A percentile compares a stretch with the other conserved stretches of the same genome.
Evolutionary conservation across 2,113 vertebrate species (phyloP).

Genomic region (Desmodus rotundus): DNA sequence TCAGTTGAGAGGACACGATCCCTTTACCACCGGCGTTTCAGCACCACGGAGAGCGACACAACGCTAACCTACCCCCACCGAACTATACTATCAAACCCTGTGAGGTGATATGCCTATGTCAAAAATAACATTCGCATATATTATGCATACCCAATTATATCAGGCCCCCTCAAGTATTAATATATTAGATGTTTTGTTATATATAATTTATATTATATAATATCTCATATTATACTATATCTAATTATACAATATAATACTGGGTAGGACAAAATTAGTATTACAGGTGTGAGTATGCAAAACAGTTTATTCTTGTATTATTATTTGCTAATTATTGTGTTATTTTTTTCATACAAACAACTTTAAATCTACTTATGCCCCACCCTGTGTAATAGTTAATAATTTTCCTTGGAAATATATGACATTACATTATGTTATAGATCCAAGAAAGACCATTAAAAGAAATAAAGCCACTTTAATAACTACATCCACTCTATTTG

Average conservation of each 20-base stretch:
- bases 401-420: background rate
- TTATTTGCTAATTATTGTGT: background rate
- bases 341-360: background rate
- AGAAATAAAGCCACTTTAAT: background rate
- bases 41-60: constrained; percentile 57
- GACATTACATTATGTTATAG: background rate
- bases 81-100: background rate
- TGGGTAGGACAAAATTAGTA: background rate
- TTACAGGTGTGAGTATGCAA: background rate
- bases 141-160: background rate
- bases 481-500: background rate
- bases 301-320: background rate
- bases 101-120: background rate
- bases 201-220: background rate
- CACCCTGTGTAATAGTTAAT: background rate
- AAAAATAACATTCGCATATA: background rate
- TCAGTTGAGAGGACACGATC: background rate
- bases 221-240: background rate
- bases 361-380: background rate
- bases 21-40: background rate
- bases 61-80: background rate
- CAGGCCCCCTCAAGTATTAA: background rate
- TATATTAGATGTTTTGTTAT: background rate
- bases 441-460: background rate
- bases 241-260: background rate